Evolutionary conservation across 1,140 invertebrate genomes (phyloP), one percentile per base, ranked within the genome.

Genomic region (Ganaspis sp.): DNA sequence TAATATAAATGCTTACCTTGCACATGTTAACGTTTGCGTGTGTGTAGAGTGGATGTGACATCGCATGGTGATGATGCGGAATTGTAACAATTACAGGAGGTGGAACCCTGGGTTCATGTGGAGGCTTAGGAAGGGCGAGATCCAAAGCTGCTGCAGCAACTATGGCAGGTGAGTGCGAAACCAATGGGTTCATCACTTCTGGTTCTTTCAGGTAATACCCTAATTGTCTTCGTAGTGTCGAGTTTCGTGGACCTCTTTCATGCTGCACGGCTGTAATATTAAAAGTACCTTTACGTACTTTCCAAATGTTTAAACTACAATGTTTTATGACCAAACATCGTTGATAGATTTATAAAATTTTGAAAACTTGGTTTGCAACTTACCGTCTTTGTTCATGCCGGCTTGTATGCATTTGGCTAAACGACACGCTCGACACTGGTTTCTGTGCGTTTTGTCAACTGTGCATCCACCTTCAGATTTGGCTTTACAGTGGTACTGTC

Each of bases 361-460:
- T 34, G 29, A 3, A 34, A 6, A 34, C 29, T 34, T 6, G 29
- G 29, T 34, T 3, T 34, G 29, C 6, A 75, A 80, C 94, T 94
- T 91, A 98, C 97, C 97, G 89, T 99, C 98, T 93, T 97, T 98
- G 90, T 99, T 99, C 98, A 99, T 99, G 72, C 97, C 97, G 19
- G 95, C 97, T 79, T 97, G 95, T 71, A 99, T 94, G 88, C 98
- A 99, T 89, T 99, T 99, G 53, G 95, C 94, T 6, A 99, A 93
- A 17, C 98, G 92, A 86, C 98, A 99, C 3, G 98, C 96, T 21
- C 98, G 92, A 87, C 98, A 99, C 86, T 99, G 98, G 92, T 99
- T 99, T 12, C 98, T 92, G 86, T 99, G 97, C 0, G 97, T 98
- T 90, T 99, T 99, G 90, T 99, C 98, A 1, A 99, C 97, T 15